Base-by-base conservation (phyloP, 2,797 vertebrate species). In the Morus bassanus region DNA sequence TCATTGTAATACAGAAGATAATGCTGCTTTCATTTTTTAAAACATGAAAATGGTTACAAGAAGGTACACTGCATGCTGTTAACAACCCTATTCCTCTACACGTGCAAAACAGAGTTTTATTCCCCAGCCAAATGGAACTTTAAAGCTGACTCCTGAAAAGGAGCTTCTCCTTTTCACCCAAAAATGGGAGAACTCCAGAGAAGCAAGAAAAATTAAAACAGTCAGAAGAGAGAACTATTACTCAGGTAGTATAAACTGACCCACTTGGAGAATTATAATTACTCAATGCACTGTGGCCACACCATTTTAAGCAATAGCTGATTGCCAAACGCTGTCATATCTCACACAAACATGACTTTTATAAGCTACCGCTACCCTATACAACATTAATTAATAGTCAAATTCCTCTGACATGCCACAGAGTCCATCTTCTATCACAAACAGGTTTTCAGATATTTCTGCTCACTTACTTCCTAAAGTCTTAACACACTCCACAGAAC, bases 401-500 rank as follows among this genome's bases (percentile, higher is more conserved):
- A 19, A 28, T 54, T 65, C 83, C 79, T 86, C 78, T 75, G 61
- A 65, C 35, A 37, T 11, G 68, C 31, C 48, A 41, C 10, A 53
- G n/a, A 82, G 51, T 15, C 25, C 18, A 41, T 15, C 22, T 27
- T 54, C 37, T 28, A 8, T 13, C 45, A 57, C 14, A 85, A 85
- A 53, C 0, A 73, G 9, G 5, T 56, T 59, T 60, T 59, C 33
- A 70, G 30, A 53, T 74, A 72, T 77, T 91, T 61, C 33, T 77
- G 64, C 56, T 83, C 41, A 17, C 22, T 43, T 60, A 43, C 8
- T 61, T 86, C 28, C 48, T 72, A 4, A 63, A 46, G 21, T 16
- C 0, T 0, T 24, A 78, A 53, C 21, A 84, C 24, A n/a, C 11
- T 86, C 37, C 61, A 48, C 0, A 43, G 33, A 73, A 61, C 18